Evolutionary conservation across 2,797 vertebrate species (phyloP), one percentile per base, ranked within the genome.

Genomic region (Gallinago solitaria): DNA sequence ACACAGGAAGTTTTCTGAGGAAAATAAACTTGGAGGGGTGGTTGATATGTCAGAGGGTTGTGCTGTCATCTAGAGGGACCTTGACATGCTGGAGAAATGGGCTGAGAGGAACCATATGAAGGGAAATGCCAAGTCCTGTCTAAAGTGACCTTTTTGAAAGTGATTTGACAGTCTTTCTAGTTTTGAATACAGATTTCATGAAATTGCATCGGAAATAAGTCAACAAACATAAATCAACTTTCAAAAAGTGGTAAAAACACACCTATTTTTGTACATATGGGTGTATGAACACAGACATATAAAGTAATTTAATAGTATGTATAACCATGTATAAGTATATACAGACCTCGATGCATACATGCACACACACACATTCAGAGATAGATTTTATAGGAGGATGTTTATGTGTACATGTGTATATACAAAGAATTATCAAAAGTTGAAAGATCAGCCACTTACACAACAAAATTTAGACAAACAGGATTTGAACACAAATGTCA

Each of bases 401-500:
- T 47, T 69, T 43, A 2, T 71, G 18, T n/a, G 4, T 33, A n/a
- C 5, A 15, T 3, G 3, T 60, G 16, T 51, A 30, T 53, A 47
- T 43, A 60, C 11, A 76, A 6, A 71, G 8, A 21, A 18, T 82
- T 78, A 67, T 8, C 68, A 28, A 50, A 92, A 78, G n/a, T 45
- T 93, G n/a, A 73, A 88, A 93, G 32, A n/a, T 75, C 14, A 80
- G 25, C n/a, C 4, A 39, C 32, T 73, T 73, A 45, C 11, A 33
- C 19, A 15, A 43, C 1, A 0, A 74, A 87, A 65, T 85, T 94
- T 87, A 68, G 71, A 70, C 32, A 93, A 95, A 73, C 6, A 81
- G 12, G 16, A 86, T 90, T 81, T 92, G 47, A 93, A 90, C 68
- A 51, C 16, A 87, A 93, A 80, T 39, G 19, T 43, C 67, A 77